Evolutionary conservation across 2,797 vertebrate species (phyloP), one percentile per base, ranked within the genome.

Genomic region (Yasuhikotakia modesta): DNA sequence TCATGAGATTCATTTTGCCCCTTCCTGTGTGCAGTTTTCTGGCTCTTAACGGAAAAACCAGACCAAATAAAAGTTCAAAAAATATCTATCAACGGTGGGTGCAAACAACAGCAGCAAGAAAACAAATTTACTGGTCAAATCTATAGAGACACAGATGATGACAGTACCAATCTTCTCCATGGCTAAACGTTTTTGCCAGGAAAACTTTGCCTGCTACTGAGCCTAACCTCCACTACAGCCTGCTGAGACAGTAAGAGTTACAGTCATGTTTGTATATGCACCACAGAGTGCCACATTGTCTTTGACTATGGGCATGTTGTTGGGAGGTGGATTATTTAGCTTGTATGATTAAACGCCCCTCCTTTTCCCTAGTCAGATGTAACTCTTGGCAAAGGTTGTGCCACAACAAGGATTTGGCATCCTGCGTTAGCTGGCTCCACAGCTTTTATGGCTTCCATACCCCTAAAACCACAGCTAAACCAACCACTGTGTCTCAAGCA

Each of bases 361-460:
- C 82, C 79, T 83, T 73, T 65, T 83, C 74, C 58, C 83, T 35
- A 43, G 58, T 73, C 83, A 50, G 79, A 81, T 16, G 48, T 87
- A 87, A 87, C 89, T 86, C 88, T 90, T 90, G 89, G 87, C 86
- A 78, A 82, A 75, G 71, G 52, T 74, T 70, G 6, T 68, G 82
- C 81, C 79, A 85, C 81, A 45, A 67, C 78, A 80, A 86, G 87
- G 88, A 86, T 85, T 83, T 79, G 81, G 84, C 82, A 80, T 68
- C 65, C 83, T 81, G 80, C 78, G 81, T 82, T 87, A 89, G 89
- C 84, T 79, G 86, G 71, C 53, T 83, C 84, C 85, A 43, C 85
- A 89, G 84, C 74, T 73, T 78, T 78, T 86, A 82, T 85, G 83
- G 85, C 86, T 86, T 87, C 85, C 89, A 88, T 78, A 88, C 86